Evolutionary conservation across 2,888 invertebrate genomes (phyloP), one percentile per base, ranked within the genome.

Genomic region (Apamea anceps): DNA sequence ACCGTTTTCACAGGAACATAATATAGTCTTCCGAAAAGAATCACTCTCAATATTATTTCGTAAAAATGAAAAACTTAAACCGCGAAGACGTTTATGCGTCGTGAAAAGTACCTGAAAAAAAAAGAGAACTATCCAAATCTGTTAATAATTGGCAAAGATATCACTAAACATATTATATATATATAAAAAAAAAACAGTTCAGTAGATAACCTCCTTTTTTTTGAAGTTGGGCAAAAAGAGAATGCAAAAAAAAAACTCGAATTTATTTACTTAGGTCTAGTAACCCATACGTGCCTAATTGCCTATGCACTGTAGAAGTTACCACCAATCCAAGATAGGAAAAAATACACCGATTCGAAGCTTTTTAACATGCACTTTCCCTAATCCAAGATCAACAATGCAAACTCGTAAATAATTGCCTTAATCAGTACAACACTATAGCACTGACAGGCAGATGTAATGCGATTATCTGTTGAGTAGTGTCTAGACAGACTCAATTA

Each of bases 401-500:
- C 13, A 72, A 80, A 72, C 77, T 77, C 54, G n/a, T 82, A 75
- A 60, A 82, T 82, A 73, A 88, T 79, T 76, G 70, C 68, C 65
- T 83, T 87, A 79, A 83, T 87, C 77, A 72, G 72, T 71, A 80
- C 71, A 81, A 75, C 77, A 73, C 70, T 78, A 70, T 32, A 42
- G 25, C 37, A 75, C 74, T 60, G 80, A 77, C 73, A 81, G 68
- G 72, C 67, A 85, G 76, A 80, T 81, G 67, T 86, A 88, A 89
- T 72, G 25, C 81, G 73, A 89, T 89, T 87, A 87, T 67, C 72
- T 71, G 82, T 81, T 81, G 88, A 89, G 87, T 86, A 79, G 80
- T 73, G 88, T 89, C 89, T 89, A 89, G 89, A 88, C 89, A 82
- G 85, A 78, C 87, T 81, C 82, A 82, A 86, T 89, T 89, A 88